Evolutionary conservation across 2,113 vertebrate genomes (phyloP).

Genomic region (Lophius piscatorius): DNA sequence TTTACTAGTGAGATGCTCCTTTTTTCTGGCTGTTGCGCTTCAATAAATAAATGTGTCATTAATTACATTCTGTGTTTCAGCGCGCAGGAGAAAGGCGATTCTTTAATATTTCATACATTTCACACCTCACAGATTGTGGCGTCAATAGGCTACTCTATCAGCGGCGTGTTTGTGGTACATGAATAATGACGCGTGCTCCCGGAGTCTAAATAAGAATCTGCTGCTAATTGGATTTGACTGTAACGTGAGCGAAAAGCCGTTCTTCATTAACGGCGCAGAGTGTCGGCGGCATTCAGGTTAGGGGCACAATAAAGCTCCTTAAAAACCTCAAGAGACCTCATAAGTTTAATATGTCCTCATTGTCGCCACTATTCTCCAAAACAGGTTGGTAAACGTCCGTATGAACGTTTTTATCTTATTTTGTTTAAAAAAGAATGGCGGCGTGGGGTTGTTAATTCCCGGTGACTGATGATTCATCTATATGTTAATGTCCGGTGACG

Average conservation of each 20-base stretch:
- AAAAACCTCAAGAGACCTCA: conserved; percentile 46
- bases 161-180: not conserved
- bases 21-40: conserved; percentile 26
- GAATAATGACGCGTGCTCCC: conserved; percentile 26
- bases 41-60: conserved; percentile 14
- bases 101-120: conserved; percentile 31
- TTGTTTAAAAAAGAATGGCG: not conserved
- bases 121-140: conserved; percentile 26
- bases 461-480: conserved; percentile 49
- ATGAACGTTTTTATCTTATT: conserved; percentile 26
- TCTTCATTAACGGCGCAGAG: conserved; percentile 51
- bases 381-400: conserved; percentile 34
- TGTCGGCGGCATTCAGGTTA: conserved; percentile 45
- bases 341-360: conserved; percentile 54
- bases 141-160: not conserved
- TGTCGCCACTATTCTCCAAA: conserved; percentile 42
- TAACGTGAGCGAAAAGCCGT: conserved; percentile 42
- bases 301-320: conserved; percentile 54
- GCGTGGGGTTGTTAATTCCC: conserved; percentile 21
- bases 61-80: conserved; percentile 18
- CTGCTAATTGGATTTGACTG: conserved; percentile 58
- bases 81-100: conserved; percentile 10
- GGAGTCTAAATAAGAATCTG: conserved; percentile 21
- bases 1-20: conserved; percentile 2
- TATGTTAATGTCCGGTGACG: conserved; percentile 59